Percentiles rank a stretch among this genome's conserved stretches.
Evolutionary conservation across 2,797 vertebrate genomes (phyloP).

Genomic region (Sebastes glaucus): DNA sequence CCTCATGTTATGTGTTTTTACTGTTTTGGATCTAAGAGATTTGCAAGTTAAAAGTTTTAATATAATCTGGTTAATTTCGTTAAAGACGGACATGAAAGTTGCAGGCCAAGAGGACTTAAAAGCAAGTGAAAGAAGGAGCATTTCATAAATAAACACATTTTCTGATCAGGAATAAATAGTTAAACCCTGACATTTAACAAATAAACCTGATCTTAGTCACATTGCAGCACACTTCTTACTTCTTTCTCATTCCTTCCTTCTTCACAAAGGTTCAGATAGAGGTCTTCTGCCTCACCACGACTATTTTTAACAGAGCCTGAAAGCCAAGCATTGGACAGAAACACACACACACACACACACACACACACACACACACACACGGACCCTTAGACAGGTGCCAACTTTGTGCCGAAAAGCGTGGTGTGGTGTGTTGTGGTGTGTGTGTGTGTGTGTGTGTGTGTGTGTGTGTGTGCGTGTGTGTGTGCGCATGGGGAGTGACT

Average conservation of each 20-base stretch:
- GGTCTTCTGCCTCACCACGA: conserved; percentile 60
- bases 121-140: neutral
- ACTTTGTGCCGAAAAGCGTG: conserved; percentile 62
- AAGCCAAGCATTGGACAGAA: conserved; percentile 61
- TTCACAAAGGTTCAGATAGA: conserved; percentile 67
- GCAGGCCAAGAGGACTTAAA: neutral
- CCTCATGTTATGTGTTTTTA: neutral
- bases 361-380: conserved; percentile 37
- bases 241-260: conserved; percentile 11
- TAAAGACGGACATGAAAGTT: neutral
- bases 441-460: conserved; percentile 50
- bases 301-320: conserved; percentile 79
- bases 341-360: conserved; percentile 32
- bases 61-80: neutral
- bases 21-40: neutral
- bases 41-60: neutral
- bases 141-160: neutral
- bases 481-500: conserved; percentile 83
- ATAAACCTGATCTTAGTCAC: neutral
- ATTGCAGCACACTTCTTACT: neutral
- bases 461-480: conserved; percentile 50
- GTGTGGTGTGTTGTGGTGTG: conserved; percentile 56
- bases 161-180: neutral
- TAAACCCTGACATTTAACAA: neutral
- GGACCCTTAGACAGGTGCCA: conserved; percentile 68